These are phyloP conservation scores for Myrmophylax atrothorax DNA, from an alignment of 2,113 vertebrate species.

Conservation along the genomic window DNA sequence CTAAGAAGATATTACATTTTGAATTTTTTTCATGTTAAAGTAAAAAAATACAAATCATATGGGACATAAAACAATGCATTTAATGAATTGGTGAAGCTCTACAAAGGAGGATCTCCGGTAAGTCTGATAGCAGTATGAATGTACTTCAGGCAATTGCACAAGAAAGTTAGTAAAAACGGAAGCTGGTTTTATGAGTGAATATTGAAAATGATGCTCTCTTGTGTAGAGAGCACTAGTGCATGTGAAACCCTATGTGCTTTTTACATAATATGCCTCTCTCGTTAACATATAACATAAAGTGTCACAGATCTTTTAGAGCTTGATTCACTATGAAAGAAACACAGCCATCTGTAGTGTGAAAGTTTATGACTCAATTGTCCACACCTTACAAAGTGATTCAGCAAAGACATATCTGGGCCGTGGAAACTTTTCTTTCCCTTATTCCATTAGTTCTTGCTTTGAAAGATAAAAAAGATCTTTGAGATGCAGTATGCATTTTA, in stretches of 20 bases:
- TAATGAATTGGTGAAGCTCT: neutral
- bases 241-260: slow-evolving; percentile 64
- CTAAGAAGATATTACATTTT: neutral
- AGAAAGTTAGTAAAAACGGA: slow-evolving; percentile 31
- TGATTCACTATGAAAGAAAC: slow-evolving; percentile 42
- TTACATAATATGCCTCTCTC: slow-evolving; percentile 65
- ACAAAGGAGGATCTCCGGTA: neutral
- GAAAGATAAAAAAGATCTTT: slow-evolving; percentile 14
- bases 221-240: slow-evolving; percentile 57
- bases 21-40: neutral
- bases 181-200: slow-evolving; percentile 32
- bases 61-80: neutral
- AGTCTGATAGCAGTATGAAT: neutral
- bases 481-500: neutral
- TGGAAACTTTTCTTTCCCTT: slow-evolving; percentile 1
- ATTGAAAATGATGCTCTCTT: slow-evolving; percentile 64
- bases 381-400: slow-evolving; percentile 50
- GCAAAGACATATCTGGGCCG: slow-evolving; percentile 56
- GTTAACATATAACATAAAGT: slow-evolving; percentile 70
- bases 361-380: slow-evolving; percentile 25
- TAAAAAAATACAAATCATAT: neutral
- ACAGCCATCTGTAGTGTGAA: slow-evolving; percentile 23
- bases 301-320: slow-evolving; percentile 55
- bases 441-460: neutral
- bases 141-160: neutral